Percentiles rank a stretch among this genome's conserved stretches.
These are phyloP conservation scores for Lonchura striata DNA, from an alignment of 2,113 vertebrate genomes.

Conservation along the genomic window DNA sequence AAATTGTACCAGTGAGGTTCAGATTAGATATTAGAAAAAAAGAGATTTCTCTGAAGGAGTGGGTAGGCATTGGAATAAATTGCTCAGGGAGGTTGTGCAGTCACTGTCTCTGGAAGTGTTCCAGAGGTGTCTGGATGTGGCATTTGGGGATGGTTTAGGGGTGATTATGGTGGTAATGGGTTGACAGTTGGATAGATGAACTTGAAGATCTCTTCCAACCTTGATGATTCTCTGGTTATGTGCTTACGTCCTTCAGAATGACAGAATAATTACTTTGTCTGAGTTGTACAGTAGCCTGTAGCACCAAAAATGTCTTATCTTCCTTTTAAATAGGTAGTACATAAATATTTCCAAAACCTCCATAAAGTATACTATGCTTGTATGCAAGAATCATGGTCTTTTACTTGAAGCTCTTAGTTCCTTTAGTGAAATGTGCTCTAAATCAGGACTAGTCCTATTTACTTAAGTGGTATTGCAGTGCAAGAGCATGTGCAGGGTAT, in stretches of 20 bases:
- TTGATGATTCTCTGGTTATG: background rate
- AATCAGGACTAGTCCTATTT: background rate
- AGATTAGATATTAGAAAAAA: background rate
- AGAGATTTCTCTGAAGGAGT: background rate
- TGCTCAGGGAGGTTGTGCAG: background rate
- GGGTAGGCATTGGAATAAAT: background rate
- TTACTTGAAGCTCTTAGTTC: background rate
- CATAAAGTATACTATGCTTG: fast-evolving
- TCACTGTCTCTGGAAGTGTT: background rate
- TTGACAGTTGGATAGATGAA: background rate
- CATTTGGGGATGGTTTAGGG: background rate
- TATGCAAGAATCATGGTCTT: background rate
- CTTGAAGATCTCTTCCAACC: background rate
- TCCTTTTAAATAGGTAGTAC: background rate
- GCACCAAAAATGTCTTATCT: background rate
- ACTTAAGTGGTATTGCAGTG: background rate
- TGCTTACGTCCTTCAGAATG: background rate
- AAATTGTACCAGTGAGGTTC: background rate
- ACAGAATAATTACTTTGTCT: background rate
- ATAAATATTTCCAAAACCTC: background rate
- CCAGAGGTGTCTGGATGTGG: background rate
- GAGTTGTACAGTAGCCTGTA: background rate
- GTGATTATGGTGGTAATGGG: background rate
- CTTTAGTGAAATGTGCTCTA: background rate
- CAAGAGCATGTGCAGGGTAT: fast-evolving